phyloP scores from a whole-genome alignment of 1,140 invertebrate genomes.

The Cherax quadricarinatus region DNA sequence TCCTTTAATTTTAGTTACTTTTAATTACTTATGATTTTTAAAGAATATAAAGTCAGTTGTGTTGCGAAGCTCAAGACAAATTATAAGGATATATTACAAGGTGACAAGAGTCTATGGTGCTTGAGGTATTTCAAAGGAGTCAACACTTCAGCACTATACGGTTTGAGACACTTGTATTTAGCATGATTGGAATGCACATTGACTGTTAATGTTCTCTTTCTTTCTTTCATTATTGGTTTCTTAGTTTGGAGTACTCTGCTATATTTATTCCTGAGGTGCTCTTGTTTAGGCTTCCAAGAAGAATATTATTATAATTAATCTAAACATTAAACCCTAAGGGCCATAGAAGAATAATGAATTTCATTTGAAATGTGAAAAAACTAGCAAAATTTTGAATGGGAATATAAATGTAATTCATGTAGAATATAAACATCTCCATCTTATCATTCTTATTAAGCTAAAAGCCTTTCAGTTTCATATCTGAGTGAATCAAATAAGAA shows the following conservation, averaged over 20 bases:
- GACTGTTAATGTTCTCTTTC: conserved; percentile 31
- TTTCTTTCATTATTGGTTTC: conserved; percentile 2
- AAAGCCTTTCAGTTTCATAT: background rate
- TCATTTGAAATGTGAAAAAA: no score
- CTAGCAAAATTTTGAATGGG: background rate
- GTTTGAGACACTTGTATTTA: background rate
- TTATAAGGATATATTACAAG: background rate
- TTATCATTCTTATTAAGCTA: background rate
- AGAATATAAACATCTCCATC: background rate
- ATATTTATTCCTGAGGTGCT: conserved; percentile 10
- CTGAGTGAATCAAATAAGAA: background rate
- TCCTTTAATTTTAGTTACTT: no score
- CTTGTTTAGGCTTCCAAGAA: background rate
- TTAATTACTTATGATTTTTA: background rate
- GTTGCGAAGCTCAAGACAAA: background rate
- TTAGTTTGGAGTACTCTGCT: background rate
- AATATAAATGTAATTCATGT: background rate
- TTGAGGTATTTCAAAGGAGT: background rate
- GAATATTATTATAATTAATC: background rate
- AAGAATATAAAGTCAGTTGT: background rate
- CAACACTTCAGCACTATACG: background rate
- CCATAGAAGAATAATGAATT: background rate
- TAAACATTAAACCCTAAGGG: background rate
- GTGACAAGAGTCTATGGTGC: background rate
- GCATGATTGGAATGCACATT: conserved; percentile 18